phyloP scores from a whole-genome alignment of 2,888 invertebrate genomes.

The Chrysodeixis includens region DNA sequence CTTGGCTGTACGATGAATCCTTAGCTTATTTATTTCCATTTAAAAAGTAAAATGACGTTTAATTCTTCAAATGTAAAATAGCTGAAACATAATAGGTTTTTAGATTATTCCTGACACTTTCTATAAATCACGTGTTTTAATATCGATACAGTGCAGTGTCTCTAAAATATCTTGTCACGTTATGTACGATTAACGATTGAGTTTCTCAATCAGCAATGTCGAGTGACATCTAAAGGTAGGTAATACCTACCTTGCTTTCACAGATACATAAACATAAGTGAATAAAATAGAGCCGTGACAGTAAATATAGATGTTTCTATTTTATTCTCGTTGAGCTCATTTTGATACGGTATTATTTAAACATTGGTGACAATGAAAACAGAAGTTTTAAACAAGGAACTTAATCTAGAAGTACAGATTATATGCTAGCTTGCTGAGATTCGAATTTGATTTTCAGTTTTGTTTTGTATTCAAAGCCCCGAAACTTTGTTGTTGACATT shows the following conservation, averaged over 20 bases:
- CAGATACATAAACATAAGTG: neutral
- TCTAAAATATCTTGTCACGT: conserved; percentile 39
- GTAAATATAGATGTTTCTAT: too few species aligned
- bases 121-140: conserved; percentile 34
- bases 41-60: neutral
- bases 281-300: too few species aligned
- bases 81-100: conserved; percentile 36
- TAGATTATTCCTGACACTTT: conserved; percentile 44
- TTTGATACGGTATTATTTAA: too few species aligned
- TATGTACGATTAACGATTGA: conserved; percentile 48
- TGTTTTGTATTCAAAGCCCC: too few species aligned
- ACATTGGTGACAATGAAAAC: too few species aligned
- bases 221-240: conserved; percentile 36
- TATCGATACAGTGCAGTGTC: conserved; percentile 51
- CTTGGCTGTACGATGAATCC: too few species aligned
- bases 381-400: too few species aligned
- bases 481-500: neutral
- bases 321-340: too few species aligned
- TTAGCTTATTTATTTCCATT: neutral
- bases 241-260: neutral
- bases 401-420: too few species aligned
- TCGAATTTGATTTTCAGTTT: too few species aligned
- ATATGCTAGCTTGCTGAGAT: too few species aligned
- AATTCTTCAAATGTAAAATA: too few species aligned
- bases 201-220: conserved; percentile 48